These are phyloP conservation scores for Harpegnathos saltator DNA, from an alignment of 1,140 invertebrate species.

Conservation along the genomic window DNA sequence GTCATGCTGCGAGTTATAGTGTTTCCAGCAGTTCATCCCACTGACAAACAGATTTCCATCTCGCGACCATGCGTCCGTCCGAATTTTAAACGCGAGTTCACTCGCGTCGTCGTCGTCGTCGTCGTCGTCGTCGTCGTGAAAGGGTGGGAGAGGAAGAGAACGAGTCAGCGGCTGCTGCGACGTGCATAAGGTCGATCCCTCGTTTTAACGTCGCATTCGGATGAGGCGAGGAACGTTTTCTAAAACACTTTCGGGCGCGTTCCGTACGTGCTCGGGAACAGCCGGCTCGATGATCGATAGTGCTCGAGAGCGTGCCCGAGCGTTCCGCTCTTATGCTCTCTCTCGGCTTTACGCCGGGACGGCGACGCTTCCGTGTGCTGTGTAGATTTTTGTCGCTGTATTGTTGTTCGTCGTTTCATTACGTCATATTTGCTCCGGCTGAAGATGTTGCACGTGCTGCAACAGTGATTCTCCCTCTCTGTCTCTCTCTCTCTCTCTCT, in stretches of 20 bases:
- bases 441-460: not conserved
- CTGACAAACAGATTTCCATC: constrained; percentile 68
- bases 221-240: constrained; percentile 38
- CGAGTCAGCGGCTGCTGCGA: constrained; percentile 9
- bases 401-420: not conserved
- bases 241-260: constrained; percentile 52
- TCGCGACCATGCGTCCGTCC: constrained; percentile 4
- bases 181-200: constrained; percentile 32
- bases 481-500: no score
- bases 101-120: no score
- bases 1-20: constrained; percentile 35
- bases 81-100: constrained; percentile 66
- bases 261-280: constrained; percentile 45
- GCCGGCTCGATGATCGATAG: constrained; percentile 50
- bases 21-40: constrained; percentile 61
- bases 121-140: no score
- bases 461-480: no score
- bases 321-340: constrained; percentile 45
- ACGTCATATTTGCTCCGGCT: not conserved
- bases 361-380: constrained; percentile 27
- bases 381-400: not conserved
- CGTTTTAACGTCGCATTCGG: constrained; percentile 43
- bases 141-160: no score
- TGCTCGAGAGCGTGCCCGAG: constrained; percentile 16
- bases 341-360: constrained; percentile 38